Base-by-base conservation (phyloP, 2,888 invertebrate species). In the Corbicula japonica region DNA sequence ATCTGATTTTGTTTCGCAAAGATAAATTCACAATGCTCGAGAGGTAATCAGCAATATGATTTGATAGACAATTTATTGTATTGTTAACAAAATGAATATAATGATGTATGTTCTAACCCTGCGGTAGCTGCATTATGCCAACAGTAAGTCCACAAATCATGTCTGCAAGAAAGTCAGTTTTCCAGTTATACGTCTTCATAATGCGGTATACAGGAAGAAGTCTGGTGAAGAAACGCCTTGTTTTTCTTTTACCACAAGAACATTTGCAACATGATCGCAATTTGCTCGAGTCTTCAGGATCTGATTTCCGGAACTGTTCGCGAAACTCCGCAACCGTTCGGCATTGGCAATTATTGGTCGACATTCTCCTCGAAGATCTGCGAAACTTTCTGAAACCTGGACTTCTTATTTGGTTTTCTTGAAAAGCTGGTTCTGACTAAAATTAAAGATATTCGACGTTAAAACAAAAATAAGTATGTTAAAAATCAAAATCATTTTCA, bases 141-240 rank as follows among this genome's bases (percentile, higher is more conserved):
- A 98, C 97, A 0, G 98, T 98, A 46, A 97, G 95, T 0, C 98
- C 98, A 1, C 97, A 96, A 2, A 97, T 95, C 58, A 97, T 87
- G 94, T 98, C 98, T 10, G 95, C 95, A 0, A 96, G 86, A 28
- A 97, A 94, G 92, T 96, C 94, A 18, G 91, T 80, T 68, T 80
- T 88, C 80, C 87, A 72, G 48, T 89, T 88, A 83, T 93, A 93
- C 54, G 89, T 88, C 44, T 86, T 85, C 87, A 93, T 86, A 30
- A 92, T 92, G 28, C 83, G 77, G n/a, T 92, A 76, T 65, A 89
- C 90, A 6, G 93, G 93, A 5, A 93, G 86, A 30, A 89, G 56
- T 34, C 82, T 86, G 5, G 76, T 52, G 18, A 89, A 23, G 32
- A 72, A 74, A 32, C 82, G 83, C 61, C 84, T 84, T 46, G 81